Base-by-base conservation (phyloP, 2,113 vertebrate genomes). In the Elachura formosa region DNA sequence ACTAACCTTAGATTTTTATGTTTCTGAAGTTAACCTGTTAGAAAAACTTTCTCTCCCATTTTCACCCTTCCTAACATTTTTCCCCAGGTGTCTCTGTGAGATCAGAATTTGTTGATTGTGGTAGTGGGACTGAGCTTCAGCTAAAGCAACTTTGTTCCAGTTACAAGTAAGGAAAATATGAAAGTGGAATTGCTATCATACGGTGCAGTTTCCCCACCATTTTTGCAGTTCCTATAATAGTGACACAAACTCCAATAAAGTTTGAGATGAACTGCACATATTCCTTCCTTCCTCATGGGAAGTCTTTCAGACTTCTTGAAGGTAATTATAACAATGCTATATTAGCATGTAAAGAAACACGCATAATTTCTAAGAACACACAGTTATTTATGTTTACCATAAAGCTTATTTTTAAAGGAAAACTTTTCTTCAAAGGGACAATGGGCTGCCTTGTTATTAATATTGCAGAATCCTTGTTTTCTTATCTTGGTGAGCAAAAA, bases 41-140 rank as follows among this genome's bases (percentile, higher is more conserved):
- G 20, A 28, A 83, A 62, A 89, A 19, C 2, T 23, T 72, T 45
- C 12, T 31, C 12, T 46, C 18, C 24, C 19, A 26, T 77, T 89
- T 84, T 76, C 34, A 66, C 13, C 15, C n/a, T 81, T 69, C 36
- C 28, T 33, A 89, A 33, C 1, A 29, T 10, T 26, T 84, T 49
- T 1, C 4, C 2, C 10, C 3, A 12, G 9, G 3, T 64, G 45
- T 64, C 6, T 2, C 1, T 25, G 23, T 72, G 36, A 86, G 15
- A 66, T 54, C 20, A n/a, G 34, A 75, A 26, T 11, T 29, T 66
- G 84, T 81, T 18, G 38, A 49, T 46, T 71, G 14, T 0, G 0
- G 0, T 15, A 45, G 17, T 1, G 1, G 19, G 24, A 19, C 34
- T 63, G 23, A 81, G 14, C 34, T 58, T 73, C 55, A 77, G 16